Base-by-base conservation (phyloP, 2,113 vertebrate species). In the Xiphophorus hellerii region DNA sequence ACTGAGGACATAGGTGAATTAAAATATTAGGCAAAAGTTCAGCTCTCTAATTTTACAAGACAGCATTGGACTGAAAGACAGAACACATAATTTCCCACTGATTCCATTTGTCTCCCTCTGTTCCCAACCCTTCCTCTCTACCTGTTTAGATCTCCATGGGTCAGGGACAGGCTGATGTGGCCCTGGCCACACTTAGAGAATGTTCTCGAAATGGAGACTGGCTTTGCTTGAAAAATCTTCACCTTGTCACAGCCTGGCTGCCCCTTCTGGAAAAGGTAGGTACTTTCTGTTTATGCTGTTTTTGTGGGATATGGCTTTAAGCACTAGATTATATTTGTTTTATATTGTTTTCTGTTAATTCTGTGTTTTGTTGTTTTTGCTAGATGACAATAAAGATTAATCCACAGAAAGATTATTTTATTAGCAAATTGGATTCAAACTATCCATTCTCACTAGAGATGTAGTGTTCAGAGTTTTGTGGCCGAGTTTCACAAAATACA, bases 221-320 rank as follows among this genome's bases (percentile, higher is more conserved):
- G 98, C 94, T 99, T 42, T 99, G 98, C 86, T 94, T 99, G 77
- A 99, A 99, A 92, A 99, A 99, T 84, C 93, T 99, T 77, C 98
- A 99, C 93, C 97, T 99, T 0, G 97, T 99, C 84, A 97, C 96
- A 4, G 92, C 96, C 75, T 99, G 98, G 98, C 95, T 99, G 62
- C 96, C 97, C 37, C 88, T 96, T 28, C 77, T 99, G 69, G 97
- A 99, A 94, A 99, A 99, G 95, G 97, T 98, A 90, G 76, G 92
- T 79, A 14, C 60, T 73, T 13, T 73, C 6, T 76, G 33, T 58
- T n/a, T 58, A 25, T 58, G 17, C 51, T 31, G 11, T 39, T 48
- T 70, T 22, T 48, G 25, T 84, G 29, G 69, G 62, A 15, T 66
- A 63, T 62, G 39, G 31, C 60, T 31, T 3, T 8, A 54, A 22